Percentiles rank a stretch among this genome's conserved stretches.
These are phyloP conservation scores for Buphagus erythrorhynchus DNA, from an alignment of 2,797 vertebrate genomes.

Conservation along the genomic window DNA sequence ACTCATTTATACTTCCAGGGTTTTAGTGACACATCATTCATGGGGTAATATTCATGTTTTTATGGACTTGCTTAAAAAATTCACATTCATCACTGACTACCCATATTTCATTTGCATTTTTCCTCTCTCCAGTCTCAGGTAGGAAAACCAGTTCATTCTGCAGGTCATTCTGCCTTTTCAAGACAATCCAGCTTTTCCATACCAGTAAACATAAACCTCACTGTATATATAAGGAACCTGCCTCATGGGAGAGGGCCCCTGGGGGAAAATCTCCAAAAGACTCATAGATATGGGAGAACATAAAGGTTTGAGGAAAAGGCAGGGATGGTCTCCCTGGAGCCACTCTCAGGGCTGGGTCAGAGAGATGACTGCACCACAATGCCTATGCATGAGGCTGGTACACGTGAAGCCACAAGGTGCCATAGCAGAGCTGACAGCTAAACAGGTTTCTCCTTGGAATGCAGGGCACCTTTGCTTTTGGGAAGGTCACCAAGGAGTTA, in stretches of 20 bases:
- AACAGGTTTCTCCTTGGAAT: not conserved
- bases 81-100: not conserved
- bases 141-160: not conserved
- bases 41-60: not conserved
- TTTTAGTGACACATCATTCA: not conserved
- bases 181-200: not conserved
- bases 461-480: not conserved
- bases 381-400: not conserved
- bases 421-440: not conserved
- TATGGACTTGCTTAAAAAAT: not conserved
- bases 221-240: not conserved
- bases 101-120: not conserved
- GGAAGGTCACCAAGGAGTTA: not conserved
- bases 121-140: not conserved
- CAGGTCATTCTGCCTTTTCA: not conserved
- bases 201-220: not conserved
- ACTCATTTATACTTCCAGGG: not conserved
- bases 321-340: not conserved
- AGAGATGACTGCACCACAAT: rapidly evolving
- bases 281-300: not conserved
- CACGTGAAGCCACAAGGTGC: not conserved
- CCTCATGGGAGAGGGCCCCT: not conserved
- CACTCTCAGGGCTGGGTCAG: not conserved
- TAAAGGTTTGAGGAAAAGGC: not conserved
- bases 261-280: not conserved